Evolutionary conservation across 1,140 invertebrate species (phyloP).

Genomic region (Cydia fagiglandana): DNA sequence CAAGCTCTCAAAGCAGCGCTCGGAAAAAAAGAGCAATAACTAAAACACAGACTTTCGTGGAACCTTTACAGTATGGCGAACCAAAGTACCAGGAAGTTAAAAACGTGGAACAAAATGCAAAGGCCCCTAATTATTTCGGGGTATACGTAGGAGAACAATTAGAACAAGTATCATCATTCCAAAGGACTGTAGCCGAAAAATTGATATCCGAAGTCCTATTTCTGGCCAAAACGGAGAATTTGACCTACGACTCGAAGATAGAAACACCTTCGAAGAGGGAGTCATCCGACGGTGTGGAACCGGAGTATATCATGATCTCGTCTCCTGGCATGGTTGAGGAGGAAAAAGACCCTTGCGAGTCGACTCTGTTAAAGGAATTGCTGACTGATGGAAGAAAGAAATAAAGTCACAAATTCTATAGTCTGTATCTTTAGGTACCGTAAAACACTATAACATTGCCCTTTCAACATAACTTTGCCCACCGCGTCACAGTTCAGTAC

Average conservation of each 20-base stretch:
- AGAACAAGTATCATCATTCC: not conserved
- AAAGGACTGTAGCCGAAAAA: not conserved
- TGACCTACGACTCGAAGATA: not conserved
- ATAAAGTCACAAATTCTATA: no score
- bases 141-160: not conserved
- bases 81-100: not conserved
- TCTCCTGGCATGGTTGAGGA: not conserved
- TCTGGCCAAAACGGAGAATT: not conserved
- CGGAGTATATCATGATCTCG: not conserved
- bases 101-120: not conserved
- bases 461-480: no score
- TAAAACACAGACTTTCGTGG: not conserved
- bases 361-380: not conserved
- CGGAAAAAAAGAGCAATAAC: not conserved
- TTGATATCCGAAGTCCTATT: conserved; percentile 5
- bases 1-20: not conserved
- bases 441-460: no score
- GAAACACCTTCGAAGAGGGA: not conserved
- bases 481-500: no score
- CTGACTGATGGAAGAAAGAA: not conserved
- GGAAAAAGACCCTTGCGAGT: not conserved
- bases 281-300: not conserved
- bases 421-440: no score
- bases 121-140: not conserved
- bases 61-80: not conserved